Evolutionary conservation across 1,140 invertebrate species (phyloP).

Genomic region (Zaprionus ghesquierei): DNA sequence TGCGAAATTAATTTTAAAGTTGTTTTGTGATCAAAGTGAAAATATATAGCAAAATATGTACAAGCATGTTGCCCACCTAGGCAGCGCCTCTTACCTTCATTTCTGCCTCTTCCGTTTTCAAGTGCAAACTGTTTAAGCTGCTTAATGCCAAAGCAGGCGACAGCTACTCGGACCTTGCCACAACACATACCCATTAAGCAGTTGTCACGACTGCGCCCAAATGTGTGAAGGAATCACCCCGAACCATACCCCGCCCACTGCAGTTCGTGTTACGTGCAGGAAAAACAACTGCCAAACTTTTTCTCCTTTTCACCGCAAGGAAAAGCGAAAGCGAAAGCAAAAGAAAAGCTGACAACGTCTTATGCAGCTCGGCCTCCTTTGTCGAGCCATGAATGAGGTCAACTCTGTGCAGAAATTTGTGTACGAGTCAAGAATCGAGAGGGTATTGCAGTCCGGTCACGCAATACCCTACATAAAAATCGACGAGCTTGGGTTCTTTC

Average conservation of each 20-base stretch:
- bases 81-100: not conserved
- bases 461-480: not conserved
- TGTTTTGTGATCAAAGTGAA: slow-evolving; percentile 10
- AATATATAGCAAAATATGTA: not conserved
- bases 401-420: not conserved
- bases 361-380: not conserved
- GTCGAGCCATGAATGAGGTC: not conserved
- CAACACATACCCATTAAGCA: slow-evolving; percentile 30
- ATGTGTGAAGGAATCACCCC: not conserved
- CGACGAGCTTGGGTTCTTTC: not conserved
- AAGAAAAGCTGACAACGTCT: slow-evolving; percentile 22
- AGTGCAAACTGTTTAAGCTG: slow-evolving; percentile 30
- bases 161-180: not conserved
- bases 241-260: too few species aligned
- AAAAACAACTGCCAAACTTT: slow-evolving; percentile 27
- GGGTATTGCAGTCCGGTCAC: not conserved
- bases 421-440: not conserved
- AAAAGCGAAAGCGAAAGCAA: too few species aligned
- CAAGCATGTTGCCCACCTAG: not conserved
- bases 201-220: slow-evolving; percentile 15
- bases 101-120: not conserved
- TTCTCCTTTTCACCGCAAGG: slow-evolving; percentile 5
- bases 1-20: slow-evolving; percentile 6
- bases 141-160: slow-evolving; percentile 22
- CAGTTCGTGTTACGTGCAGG: slow-evolving; percentile 40